phyloP scores from a whole-genome alignment of 2,797 vertebrate genomes.

The Discoglossus pictus region DNA sequence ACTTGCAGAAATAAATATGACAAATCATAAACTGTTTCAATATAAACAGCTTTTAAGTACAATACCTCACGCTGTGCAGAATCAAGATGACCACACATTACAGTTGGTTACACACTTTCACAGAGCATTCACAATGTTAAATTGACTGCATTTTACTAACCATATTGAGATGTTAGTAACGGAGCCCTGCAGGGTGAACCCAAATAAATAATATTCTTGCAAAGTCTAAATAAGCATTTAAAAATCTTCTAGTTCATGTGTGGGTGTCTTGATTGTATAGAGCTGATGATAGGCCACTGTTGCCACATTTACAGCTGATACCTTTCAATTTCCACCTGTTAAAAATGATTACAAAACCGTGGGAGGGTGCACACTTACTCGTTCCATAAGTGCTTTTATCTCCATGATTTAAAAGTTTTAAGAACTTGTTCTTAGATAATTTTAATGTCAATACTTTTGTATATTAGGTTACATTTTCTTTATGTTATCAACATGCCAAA shows the following conservation, averaged over 20 bases:
- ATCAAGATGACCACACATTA: constrained; percentile 14
- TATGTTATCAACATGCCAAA: too few relatives aligned
- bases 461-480: too few relatives aligned
- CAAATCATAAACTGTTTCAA: neutral
- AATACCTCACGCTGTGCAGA: neutral
- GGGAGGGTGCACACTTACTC: neutral
- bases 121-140: constrained; percentile 3
- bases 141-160: constrained; percentile 17
- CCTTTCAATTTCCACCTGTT: constrained; percentile 13
- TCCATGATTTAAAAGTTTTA: constrained; percentile 17
- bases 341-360: constrained; percentile 17
- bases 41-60: neutral
- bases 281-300: neutral
- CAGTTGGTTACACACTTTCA: neutral
- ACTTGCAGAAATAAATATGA: neutral
- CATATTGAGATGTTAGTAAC: constrained; percentile 1
- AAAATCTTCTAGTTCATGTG: constrained; percentile 9
- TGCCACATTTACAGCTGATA: neutral
- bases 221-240: constrained; percentile 22
- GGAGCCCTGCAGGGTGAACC: constrained; percentile 25
- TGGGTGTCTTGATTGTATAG: constrained; percentile 24
- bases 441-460: too few relatives aligned
- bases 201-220: constrained; percentile 39
- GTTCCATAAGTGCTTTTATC: constrained; percentile 30
- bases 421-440: constrained; percentile 2